Evolutionary conservation across 2,797 vertebrate genomes (phyloP), one percentile per base, ranked within the genome.

Genomic region (Staurois parvus): DNA sequence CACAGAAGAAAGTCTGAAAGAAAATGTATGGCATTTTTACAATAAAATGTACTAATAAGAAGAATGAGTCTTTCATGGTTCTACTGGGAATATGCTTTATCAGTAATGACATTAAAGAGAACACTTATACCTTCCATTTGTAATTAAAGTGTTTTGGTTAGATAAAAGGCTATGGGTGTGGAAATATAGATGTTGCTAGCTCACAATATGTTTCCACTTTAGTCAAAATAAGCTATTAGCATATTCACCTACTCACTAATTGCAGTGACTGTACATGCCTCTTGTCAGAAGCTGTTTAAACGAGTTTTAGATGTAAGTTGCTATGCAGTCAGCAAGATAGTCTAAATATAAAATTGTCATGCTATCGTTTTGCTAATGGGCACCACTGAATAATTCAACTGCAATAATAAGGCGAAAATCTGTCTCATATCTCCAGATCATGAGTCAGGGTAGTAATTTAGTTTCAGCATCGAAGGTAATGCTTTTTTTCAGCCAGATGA

Each of bases 381-480:
- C 89, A 90, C 87, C 92, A 88, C 91, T 96, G 95, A 97, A 97
- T 96, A 95, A 97, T 96, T 97, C 94, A 96, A 91, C 88, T 92
- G 80, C 89, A 92, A 93, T 95, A 95, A 95, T 93, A 95, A 95
- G 89, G 84, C 75, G 76, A 89, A 91, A 91, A 92, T 92, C 90
- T 95, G 90, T 92, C 93, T 90, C 90, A 89, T 92, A 91, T 91
- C 89, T 91, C 90, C 93, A 87, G 81, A 84, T 89, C 93, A 94
- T 92, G 89, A 94, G 93, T 93, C 88, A 90, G 88, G 91, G 83
- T 90, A 91, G 86, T 94, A 95, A 96, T 95, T 95, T 95, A 92
- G 89, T 94, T 93, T 93, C 95, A 93, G 91, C 88, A 90, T 89
- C 89, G 85, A 90, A 90, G 84, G 79, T 88, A 88, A 88, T 78